Conservation (phyloP, 2,888 invertebrate genomes). For the Teleiodes luculella region DNA sequence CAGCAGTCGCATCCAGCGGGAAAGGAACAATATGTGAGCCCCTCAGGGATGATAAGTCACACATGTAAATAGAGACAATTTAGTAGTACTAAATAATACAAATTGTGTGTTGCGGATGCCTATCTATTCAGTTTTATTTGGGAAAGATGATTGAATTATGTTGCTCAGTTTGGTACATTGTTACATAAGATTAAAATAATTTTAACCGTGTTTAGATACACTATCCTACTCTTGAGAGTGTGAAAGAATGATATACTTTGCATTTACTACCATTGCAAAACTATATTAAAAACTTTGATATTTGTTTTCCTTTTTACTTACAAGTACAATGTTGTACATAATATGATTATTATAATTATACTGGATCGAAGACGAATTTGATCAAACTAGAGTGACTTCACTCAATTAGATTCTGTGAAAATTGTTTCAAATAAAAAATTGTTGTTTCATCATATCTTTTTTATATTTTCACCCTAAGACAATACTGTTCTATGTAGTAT, state of each 20-base stretch:
- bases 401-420: constrained; percentile 5
- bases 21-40: constrained; percentile 81
- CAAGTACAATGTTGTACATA: not conserved
- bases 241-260: not conserved
- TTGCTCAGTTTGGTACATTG: constrained; percentile 31
- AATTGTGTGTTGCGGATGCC: constrained; percentile 49
- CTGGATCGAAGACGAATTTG: not conserved
- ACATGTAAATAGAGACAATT: constrained; percentile 66
- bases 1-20: constrained; percentile 89
- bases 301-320: too few relatives aligned
- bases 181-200: constrained; percentile 14
- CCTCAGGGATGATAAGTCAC: constrained; percentile 32
- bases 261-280: not conserved
- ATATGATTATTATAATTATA: not conserved
- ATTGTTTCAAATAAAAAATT: constrained; percentile 18
- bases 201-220: not conserved
- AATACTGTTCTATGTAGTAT: too few relatives aligned
- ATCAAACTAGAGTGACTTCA: constrained; percentile 3
- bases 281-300: too few relatives aligned
- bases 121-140: constrained; percentile 58
- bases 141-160: constrained; percentile 60
- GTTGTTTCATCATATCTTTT: constrained; percentile 14
- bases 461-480: too few relatives aligned
- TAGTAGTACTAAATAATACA: constrained; percentile 61
- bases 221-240: not conserved